A percentile compares a stretch with the other conserved stretches of the same genome.
Evolutionary conservation across 2,888 invertebrate genomes (phyloP).

Genomic region (Capitulum mitella): DNA sequence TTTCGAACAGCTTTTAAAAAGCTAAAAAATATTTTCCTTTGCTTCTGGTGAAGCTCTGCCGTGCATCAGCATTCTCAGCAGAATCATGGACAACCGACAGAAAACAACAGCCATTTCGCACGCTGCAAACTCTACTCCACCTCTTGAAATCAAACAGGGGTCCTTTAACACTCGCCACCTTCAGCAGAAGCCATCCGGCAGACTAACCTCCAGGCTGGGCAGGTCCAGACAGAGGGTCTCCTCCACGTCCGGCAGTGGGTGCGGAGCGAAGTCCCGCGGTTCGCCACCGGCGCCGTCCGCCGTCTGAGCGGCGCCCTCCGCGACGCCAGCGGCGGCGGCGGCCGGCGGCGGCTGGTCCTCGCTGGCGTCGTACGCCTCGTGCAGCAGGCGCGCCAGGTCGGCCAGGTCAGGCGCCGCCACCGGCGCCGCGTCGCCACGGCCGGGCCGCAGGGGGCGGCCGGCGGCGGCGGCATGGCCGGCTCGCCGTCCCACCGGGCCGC

Average conservation of each 20-base stretch:
- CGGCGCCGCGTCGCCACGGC: neutral
- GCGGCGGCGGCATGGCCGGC: neutral
- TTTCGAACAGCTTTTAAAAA: too few species aligned
- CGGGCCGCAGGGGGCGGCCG: neutral
- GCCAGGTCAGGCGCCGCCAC: neutral
- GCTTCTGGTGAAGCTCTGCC: too few species aligned
- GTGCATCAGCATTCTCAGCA: too few species aligned
- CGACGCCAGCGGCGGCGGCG: neutral
- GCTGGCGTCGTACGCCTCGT: neutral
- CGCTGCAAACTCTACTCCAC: too few species aligned
- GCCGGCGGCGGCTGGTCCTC: neutral
- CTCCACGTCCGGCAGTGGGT: neutral
- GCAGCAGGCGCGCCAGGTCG: neutral
- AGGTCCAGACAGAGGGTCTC: conserved; percentile 2
- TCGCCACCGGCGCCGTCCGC: neutral
- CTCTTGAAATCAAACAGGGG: too few species aligned
- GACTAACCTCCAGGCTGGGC: neutral
- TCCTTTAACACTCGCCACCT: too few species aligned
- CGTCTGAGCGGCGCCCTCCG: neutral
- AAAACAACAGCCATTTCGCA: too few species aligned
- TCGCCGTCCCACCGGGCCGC: neutral
- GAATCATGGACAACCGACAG: too few species aligned
- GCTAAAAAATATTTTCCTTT: too few species aligned
- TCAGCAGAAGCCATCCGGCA: too few species aligned
- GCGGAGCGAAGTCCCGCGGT: neutral